phyloP scores from a whole-genome alignment of 2,797 vertebrate species.

The Xenentodon cancila region DNA sequence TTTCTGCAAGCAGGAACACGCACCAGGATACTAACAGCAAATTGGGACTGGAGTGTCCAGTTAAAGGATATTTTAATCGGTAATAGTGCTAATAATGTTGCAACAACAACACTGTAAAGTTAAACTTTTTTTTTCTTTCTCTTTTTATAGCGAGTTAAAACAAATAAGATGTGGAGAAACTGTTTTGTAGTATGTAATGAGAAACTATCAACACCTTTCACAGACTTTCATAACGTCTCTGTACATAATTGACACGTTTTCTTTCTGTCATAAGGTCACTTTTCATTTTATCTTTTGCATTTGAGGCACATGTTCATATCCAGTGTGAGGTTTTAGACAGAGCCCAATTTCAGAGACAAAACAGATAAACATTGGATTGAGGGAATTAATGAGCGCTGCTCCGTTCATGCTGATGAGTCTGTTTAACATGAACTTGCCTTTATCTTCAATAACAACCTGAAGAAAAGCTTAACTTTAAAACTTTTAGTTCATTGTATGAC shows the following conservation, averaged over 20 bases:
- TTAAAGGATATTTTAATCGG: conserved; percentile 49
- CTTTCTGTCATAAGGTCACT: too few relatives aligned
- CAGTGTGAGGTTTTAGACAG: too few relatives aligned
- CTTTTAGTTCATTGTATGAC: conserved; percentile 9
- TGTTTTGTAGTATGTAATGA: conserved; percentile 10
- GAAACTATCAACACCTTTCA: conserved; percentile 8
- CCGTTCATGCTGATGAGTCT: not conserved
- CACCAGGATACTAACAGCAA: conserved; percentile 54
- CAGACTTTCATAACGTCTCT: not conserved
- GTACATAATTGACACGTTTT: not conserved
- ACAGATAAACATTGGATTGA: too few relatives aligned
- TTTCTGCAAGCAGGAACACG: conserved; percentile 25
- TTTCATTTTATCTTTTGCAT: too few relatives aligned
- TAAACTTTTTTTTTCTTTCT: not conserved
- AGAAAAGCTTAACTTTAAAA: not conserved
- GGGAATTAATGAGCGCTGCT: too few relatives aligned
- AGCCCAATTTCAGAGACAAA: too few relatives aligned
- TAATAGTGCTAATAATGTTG: conserved; percentile 21
- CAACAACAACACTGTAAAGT: conserved; percentile 18
- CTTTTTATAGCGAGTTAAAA: conserved; percentile 16
- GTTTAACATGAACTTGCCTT: not conserved
- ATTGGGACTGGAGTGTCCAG: conserved; percentile 23
- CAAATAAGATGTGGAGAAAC: conserved; percentile 23
- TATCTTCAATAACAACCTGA: conserved; percentile 5
- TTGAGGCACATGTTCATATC: too few relatives aligned